phyloP scores from a whole-genome alignment of 2,888 invertebrate genomes.

The Sarcophaga subvicina region DNA sequence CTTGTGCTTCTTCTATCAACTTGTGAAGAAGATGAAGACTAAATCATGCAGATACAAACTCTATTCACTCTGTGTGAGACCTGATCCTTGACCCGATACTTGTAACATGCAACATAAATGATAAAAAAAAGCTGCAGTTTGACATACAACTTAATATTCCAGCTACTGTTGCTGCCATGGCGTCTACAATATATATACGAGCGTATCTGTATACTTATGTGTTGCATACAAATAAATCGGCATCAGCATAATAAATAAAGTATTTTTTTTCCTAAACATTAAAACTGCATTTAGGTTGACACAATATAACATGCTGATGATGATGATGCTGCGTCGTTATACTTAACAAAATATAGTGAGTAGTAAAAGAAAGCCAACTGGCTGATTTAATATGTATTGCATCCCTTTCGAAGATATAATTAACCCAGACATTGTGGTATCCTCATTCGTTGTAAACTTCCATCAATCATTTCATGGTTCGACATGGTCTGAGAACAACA shows the following conservation, averaged over 20 bases:
- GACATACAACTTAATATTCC: constrained; percentile 22
- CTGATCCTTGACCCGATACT: constrained; percentile 20
- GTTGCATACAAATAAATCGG: constrained; percentile 4
- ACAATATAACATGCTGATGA: background rate
- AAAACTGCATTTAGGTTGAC: constrained; percentile 8
- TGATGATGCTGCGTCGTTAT: background rate
- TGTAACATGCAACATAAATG: background rate
- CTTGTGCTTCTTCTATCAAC: background rate
- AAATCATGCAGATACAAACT: no score
- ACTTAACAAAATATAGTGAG: constrained; percentile 6
- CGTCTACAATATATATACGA: background rate
- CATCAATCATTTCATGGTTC: no score
- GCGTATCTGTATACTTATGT: background rate
- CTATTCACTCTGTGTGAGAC: background rate
- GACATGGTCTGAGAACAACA: no score
- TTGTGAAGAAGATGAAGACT: no score
- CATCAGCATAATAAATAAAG: constrained; percentile 3
- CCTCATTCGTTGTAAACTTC: no score
- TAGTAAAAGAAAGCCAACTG: background rate
- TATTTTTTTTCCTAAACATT: background rate
- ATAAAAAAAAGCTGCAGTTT: background rate
- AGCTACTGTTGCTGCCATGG: constrained; percentile 4
- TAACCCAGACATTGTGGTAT: no score
- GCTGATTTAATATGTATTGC: no score
- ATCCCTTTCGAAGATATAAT: no score